Conservation (phyloP, 2,113 vertebrate genomes). For the Oncorhynchus mykiss region DNA sequence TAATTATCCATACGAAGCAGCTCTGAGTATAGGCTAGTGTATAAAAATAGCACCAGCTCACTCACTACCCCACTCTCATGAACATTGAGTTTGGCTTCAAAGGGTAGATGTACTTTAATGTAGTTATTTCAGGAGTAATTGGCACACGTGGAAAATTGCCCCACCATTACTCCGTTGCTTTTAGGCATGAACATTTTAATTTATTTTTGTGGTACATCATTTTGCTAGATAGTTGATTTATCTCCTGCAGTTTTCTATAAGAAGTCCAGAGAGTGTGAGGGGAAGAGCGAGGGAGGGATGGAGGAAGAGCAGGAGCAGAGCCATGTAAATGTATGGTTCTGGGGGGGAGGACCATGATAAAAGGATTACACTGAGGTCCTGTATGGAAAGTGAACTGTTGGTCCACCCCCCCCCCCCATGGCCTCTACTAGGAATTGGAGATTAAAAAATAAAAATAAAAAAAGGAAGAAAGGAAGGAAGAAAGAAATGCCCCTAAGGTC, state of each 20-base stretch:
- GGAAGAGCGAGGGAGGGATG: neutral
- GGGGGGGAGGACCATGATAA: neutral
- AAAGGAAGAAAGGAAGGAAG: no score
- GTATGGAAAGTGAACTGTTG: neutral
- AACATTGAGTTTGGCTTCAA: neutral
- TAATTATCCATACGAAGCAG: conserved; percentile 41
- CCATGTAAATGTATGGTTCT: no score
- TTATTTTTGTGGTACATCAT: neutral
- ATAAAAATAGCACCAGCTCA: conserved; percentile 24
- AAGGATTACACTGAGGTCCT: neutral
- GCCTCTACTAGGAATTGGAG: neutral
- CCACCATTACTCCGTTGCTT: neutral
- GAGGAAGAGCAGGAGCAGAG: no score
- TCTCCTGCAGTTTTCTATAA: neutral
- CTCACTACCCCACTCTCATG: neutral
- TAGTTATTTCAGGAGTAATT: neutral
- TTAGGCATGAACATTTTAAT: neutral
- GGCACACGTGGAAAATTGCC: neutral
- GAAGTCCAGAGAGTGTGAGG: neutral
- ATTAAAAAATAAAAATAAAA: no score
- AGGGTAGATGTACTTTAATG: neutral
- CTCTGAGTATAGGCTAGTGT: conserved; percentile 9
- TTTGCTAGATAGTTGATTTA: neutral
- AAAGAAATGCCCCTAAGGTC: no score
- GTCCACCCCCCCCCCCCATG: neutral